phyloP scores from a whole-genome alignment of 92 coral and sea anemone genomes.

The Epizoanthus stellaris region DNA sequence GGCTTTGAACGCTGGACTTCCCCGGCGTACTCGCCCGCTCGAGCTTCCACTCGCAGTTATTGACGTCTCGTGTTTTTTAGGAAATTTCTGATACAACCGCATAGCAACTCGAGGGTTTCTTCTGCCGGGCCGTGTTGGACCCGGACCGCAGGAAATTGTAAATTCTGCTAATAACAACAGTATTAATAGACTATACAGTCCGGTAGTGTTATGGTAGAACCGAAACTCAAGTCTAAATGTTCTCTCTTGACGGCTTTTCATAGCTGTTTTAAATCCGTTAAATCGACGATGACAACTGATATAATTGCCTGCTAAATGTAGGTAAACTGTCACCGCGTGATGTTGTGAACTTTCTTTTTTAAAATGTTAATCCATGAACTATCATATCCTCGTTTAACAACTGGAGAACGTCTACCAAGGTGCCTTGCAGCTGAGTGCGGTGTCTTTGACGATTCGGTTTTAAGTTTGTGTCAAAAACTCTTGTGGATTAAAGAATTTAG shows the following conservation, averaged over 20 bases:
- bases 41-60: conserved; percentile 78
- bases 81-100: conserved; percentile 64
- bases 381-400: background rate
- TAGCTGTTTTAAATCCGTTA: conserved; percentile 41
- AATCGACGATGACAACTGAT: conserved; percentile 27
- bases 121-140: conserved; percentile 19
- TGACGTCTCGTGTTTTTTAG: conserved; percentile 70
- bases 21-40: conserved; percentile 55
- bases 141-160: conserved; percentile 68
- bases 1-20: conserved; percentile 64
- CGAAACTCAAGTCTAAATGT: background rate
- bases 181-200: conserved; percentile 14
- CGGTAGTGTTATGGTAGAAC: background rate
- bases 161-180: conserved; percentile 36
- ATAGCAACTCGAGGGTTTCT: conserved; percentile 54
- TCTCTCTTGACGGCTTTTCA: conserved; percentile 32
- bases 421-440: conserved; percentile 36
- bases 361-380: background rate
- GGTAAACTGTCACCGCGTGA: conserved; percentile 25
- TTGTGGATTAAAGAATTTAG: conserved; percentile 44
- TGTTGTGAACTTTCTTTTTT: conserved; percentile 1
- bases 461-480: conserved; percentile 34
- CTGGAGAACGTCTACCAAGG: conserved; percentile 14
- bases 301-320: conserved; percentile 37
- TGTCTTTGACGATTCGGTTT: conserved; percentile 29